Conservation (phyloP, 2,888 invertebrate species). For the Rhamphomyia laevipes region DNA sequence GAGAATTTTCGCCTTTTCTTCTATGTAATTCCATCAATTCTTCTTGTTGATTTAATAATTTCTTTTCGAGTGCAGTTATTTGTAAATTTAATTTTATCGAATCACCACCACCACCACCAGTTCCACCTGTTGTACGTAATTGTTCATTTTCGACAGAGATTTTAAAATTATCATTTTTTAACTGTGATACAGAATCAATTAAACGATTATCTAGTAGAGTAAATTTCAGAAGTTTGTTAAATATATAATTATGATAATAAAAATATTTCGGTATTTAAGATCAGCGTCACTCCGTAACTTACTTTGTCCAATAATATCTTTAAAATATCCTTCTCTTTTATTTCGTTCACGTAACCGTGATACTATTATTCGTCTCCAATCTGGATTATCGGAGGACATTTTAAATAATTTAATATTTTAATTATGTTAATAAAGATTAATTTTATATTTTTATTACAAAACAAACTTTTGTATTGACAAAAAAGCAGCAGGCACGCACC, state of each 20-base stretch:
- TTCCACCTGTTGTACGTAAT: conserved; percentile 42
- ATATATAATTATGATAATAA: neutral
- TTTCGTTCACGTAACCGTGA: conserved; percentile 61
- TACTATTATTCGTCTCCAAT: conserved; percentile 62
- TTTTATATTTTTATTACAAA: too few relatives aligned
- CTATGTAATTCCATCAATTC: conserved; percentile 84
- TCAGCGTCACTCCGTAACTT: conserved; percentile 36
- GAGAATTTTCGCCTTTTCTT: conserved; percentile 83
- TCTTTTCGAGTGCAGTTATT: conserved; percentile 71
- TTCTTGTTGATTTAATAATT: conserved; percentile 76
- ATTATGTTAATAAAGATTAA: too few relatives aligned
- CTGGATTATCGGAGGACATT: conserved; percentile 33
- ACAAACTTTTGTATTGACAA: too few relatives aligned
- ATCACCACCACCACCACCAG: conserved; percentile 29
- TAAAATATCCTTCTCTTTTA: conserved; percentile 61
- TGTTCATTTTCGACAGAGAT: conserved; percentile 77
- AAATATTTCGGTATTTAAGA: too few relatives aligned
- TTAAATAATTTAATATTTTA: too few relatives aligned
- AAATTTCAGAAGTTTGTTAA: neutral
- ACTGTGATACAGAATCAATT: conserved; percentile 68
- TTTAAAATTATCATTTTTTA: conserved; percentile 74
- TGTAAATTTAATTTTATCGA: conserved; percentile 40
- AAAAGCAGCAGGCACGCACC: too few relatives aligned
- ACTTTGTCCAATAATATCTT: conserved; percentile 73
- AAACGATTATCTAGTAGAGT: conserved; percentile 65